Percentiles rank a stretch among this genome's conserved stretches.
These are phyloP conservation scores for Motacilla alba DNA, from an alignment of 2,113 vertebrate genomes.

Conservation along the genomic window DNA sequence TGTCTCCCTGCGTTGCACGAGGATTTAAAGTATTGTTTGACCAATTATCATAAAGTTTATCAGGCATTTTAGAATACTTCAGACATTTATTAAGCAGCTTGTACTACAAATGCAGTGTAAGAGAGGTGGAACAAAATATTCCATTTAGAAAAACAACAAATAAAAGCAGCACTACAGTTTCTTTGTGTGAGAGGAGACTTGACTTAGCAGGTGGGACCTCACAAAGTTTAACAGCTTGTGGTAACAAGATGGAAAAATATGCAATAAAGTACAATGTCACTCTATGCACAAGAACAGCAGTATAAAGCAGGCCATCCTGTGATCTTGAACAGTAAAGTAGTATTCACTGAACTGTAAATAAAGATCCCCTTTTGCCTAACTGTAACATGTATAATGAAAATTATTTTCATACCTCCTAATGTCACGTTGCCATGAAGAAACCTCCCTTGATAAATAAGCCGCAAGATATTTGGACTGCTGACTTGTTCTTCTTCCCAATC, in stretches of 20 bases:
- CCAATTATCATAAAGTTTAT: neutral
- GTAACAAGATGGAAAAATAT: neutral
- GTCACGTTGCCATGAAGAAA: conserved; percentile 99
- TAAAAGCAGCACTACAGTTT: neutral
- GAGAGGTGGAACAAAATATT: neutral
- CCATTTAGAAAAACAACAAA: neutral
- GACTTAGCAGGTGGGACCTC: neutral
- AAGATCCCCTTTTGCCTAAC: neutral
- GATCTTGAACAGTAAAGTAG: neutral
- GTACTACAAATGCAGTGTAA: neutral
- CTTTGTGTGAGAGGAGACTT: neutral
- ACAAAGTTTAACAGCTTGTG: neutral
- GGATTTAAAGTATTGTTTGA: neutral
- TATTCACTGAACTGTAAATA: neutral
- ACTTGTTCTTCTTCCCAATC: conserved; percentile 98
- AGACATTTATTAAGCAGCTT: neutral
- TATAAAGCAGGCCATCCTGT: neutral
- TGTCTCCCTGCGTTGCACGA: neutral
- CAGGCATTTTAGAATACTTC: neutral
- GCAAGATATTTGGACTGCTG: conserved; percentile 95
- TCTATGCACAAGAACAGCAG: neutral
- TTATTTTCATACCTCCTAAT: conserved; percentile 86
- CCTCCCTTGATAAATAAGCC: conserved; percentile 98
- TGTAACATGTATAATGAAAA: neutral
- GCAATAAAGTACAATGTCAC: neutral